Evolutionary conservation across 2,888 invertebrate species (phyloP).

Genomic region (Anthophora plumipes): DNA sequence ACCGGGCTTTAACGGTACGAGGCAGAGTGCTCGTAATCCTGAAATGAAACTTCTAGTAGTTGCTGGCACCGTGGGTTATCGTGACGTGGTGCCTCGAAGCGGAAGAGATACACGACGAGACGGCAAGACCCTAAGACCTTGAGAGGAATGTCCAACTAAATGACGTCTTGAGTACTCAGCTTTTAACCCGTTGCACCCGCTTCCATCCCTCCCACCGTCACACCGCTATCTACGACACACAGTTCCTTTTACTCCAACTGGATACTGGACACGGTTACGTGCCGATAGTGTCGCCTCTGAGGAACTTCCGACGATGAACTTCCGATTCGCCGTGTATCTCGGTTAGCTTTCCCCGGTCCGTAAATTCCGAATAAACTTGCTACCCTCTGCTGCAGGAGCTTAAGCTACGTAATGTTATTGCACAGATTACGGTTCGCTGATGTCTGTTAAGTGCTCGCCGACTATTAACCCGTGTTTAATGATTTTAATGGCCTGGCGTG

Average conservation of each 20-base stretch:
- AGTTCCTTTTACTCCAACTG: conserved; percentile 10
- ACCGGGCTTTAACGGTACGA: conserved; percentile 16
- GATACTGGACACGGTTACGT: conserved; percentile 35
- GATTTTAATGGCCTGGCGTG: not conserved
- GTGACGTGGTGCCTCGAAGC: conserved; percentile 75
- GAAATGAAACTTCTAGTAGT: conserved; percentile 77
- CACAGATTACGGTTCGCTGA: conserved; percentile 19
- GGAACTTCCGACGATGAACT: conserved; percentile 43
- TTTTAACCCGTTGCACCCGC: conserved; percentile 46
- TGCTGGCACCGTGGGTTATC: conserved; percentile 76
- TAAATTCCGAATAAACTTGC: conserved; percentile 34
- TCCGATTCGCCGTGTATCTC: conserved; percentile 38
- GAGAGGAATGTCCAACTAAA: conserved; percentile 71
- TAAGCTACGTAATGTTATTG: not conserved
- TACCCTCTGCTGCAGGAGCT: not conserved
- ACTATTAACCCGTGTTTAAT: not conserved
- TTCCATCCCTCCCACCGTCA: not conserved
- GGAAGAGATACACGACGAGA: conserved; percentile 78
- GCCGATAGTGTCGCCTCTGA: conserved; percentile 22
- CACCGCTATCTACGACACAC: not conserved
- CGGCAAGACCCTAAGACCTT: conserved; percentile 65
- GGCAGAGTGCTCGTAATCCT: conserved; percentile 73
- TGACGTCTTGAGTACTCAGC: conserved; percentile 65
- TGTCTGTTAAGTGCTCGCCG: conserved; percentile 9
- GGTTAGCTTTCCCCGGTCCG: conserved; percentile 20